Percentiles rank a stretch among this genome's conserved stretches.
These are phyloP conservation scores for Hypotaenidia okinawae DNA, from an alignment of 2,797 vertebrate genomes.

Conservation along the genomic window DNA sequence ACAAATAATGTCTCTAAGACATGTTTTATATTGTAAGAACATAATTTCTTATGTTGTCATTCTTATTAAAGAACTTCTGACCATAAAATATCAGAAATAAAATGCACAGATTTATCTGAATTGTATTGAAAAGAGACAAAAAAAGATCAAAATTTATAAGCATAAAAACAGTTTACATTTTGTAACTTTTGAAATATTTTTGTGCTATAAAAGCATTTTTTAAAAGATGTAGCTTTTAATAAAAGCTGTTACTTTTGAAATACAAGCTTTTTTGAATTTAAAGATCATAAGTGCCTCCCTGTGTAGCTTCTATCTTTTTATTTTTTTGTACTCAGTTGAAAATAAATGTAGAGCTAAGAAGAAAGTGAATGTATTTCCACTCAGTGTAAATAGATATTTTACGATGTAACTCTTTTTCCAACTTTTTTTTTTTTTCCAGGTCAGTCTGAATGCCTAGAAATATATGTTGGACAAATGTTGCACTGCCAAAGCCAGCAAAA, in stretches of 20 bases:
- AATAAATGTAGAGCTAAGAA: background rate
- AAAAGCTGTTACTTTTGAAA: background rate
- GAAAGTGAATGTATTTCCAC: background rate
- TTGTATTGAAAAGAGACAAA: background rate
- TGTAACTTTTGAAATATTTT: background rate
- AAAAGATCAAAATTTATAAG: background rate
- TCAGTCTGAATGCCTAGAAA: background rate
- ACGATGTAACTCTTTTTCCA: background rate
- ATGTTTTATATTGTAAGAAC: background rate
- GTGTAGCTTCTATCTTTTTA: background rate
- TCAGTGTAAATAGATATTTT: background rate
- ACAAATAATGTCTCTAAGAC: background rate
- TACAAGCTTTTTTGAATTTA: background rate
- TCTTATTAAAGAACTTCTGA: background rate
- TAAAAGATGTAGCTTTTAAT: background rate
- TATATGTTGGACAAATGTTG: background rate
- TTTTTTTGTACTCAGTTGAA: background rate
- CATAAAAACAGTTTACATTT: background rate
- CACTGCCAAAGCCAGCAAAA: background rate
- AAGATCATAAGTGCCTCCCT: background rate
- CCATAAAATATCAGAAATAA: background rate
- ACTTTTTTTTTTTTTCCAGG: fast-evolving
- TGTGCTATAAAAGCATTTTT: background rate
- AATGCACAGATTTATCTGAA: background rate
- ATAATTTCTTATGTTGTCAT: background rate